phyloP scores from a whole-genome alignment of 2,113 vertebrate species.

The Engraulis encrasicolus region DNA sequence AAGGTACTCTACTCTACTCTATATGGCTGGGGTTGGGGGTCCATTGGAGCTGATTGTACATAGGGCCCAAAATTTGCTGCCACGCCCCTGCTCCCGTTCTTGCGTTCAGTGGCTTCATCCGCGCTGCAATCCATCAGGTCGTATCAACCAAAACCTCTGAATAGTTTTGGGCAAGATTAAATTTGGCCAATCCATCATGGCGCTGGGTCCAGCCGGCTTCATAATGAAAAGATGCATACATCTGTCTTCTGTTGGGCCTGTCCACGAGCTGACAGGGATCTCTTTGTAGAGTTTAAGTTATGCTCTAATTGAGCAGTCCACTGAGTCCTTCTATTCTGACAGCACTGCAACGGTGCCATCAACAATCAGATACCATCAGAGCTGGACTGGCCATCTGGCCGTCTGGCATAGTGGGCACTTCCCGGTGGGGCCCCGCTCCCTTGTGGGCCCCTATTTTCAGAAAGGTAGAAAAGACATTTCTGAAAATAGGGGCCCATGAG shows the following conservation, averaged over 20 bases:
- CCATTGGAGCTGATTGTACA: no score
- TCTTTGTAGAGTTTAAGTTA: constrained; percentile 70
- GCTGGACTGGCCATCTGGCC: no score
- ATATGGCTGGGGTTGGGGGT: no score
- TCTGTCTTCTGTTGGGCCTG: constrained; percentile 69
- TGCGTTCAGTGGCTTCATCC: constrained; percentile 36
- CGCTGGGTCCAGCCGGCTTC: constrained; percentile 62
- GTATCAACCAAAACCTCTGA: constrained; percentile 70
- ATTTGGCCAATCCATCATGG: constrained; percentile 76
- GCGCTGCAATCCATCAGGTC: constrained; percentile 74
- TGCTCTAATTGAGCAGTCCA: constrained; percentile 67
- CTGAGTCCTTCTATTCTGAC: constrained; percentile 62
- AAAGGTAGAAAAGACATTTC: no score
- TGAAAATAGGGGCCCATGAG: no score
- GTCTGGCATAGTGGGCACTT: no score
- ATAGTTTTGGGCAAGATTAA: constrained; percentile 75
- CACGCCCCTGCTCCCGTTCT: no score
- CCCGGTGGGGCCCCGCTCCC: no score
- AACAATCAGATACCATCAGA: constrained; percentile 72
- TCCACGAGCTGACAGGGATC: constrained; percentile 66
- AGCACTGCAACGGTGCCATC: constrained; percentile 63
- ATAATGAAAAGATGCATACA: constrained; percentile 65
- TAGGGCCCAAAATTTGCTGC: no score
- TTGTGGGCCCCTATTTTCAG: no score
- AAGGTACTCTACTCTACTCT: no score